These are phyloP conservation scores for Cervus canadensis DNA, from an alignment of 2,113 vertebrate species.

Conservation along the genomic window DNA sequence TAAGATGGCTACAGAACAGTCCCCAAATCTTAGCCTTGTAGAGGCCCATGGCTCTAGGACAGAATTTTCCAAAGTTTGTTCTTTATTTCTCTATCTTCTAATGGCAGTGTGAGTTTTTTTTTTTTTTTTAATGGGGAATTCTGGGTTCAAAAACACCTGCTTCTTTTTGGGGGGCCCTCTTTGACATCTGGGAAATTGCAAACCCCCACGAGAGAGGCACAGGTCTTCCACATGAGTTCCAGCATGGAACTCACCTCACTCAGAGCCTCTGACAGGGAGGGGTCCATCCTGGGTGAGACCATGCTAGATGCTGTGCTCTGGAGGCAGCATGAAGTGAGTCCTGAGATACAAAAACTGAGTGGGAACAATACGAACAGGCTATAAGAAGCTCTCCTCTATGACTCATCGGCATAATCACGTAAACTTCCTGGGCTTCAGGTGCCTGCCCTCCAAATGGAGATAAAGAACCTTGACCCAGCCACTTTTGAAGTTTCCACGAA, in stretches of 20 bases:
- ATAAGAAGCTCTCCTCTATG: background rate
- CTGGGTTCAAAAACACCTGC: background rate
- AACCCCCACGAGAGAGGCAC: background rate
- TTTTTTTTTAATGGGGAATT: background rate
- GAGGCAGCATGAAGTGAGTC: background rate
- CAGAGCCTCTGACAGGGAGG: background rate
- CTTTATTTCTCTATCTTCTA: background rate
- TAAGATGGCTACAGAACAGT: background rate
- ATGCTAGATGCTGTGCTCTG: too few species aligned
- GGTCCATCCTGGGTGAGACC: background rate
- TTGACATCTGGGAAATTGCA: background rate
- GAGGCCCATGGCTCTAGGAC: background rate
- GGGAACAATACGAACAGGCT: background rate
- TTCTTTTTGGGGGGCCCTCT: background rate
- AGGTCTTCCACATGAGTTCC: background rate
- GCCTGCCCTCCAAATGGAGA: background rate
- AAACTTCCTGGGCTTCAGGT: background rate
- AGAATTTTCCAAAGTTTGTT: background rate
- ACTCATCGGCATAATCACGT: background rate
- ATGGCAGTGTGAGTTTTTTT: background rate
- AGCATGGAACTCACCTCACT: background rate
- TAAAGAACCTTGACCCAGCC: background rate
- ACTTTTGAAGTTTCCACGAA: background rate
- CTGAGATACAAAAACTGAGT: background rate
- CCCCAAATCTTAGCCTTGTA: background rate